These are phyloP conservation scores for Tauraco hartlaubi DNA, from an alignment of 2,797 vertebrate genomes.

Conservation along the genomic window DNA sequence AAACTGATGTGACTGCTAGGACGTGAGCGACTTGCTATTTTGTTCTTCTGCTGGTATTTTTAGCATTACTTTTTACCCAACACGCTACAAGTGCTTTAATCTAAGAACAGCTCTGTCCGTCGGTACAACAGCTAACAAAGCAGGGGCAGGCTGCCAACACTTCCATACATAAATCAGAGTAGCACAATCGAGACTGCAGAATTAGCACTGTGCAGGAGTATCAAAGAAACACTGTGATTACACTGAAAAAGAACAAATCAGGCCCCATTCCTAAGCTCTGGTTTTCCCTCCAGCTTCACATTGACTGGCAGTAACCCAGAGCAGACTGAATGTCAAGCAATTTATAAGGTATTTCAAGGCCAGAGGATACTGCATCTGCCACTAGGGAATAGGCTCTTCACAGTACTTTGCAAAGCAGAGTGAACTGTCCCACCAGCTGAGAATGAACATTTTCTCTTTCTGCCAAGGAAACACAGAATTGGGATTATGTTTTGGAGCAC, in stretches of 20 bases:
- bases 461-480: not conserved
- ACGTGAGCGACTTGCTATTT: not conserved
- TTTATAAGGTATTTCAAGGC: not conserved
- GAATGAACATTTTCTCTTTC: not conserved
- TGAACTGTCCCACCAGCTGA: not conserved
- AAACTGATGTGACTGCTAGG: not conserved
- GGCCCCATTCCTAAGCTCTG: not conserved
- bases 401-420: not conserved
- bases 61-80: slow-evolving; percentile 1
- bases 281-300: not conserved
- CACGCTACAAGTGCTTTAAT: not conserved
- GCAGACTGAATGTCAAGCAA: not conserved
- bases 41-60: not conserved
- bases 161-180: not conserved
- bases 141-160: not conserved
- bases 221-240: not conserved
- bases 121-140: not conserved
- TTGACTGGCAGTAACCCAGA: not conserved
- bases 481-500: not conserved
- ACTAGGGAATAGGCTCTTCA: not conserved
- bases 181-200: not conserved
- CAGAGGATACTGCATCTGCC: not conserved
- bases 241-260: not conserved
- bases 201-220: not conserved
- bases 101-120: not conserved